These are phyloP conservation scores for Austrolebias charrua DNA, from an alignment of 2,797 vertebrate genomes.

Conservation along the genomic window DNA sequence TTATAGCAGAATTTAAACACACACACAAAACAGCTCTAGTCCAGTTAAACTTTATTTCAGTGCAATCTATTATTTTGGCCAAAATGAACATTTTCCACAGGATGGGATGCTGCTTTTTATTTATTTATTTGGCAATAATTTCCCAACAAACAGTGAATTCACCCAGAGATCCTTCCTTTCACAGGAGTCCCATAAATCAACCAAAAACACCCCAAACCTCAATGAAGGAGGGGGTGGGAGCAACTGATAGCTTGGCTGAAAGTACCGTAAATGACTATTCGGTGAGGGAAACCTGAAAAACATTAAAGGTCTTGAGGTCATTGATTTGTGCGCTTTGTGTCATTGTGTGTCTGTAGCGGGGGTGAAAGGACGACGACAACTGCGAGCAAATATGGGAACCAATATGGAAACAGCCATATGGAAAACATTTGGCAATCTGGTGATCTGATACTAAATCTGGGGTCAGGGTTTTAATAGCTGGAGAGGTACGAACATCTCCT, in stretches of 20 bases:
- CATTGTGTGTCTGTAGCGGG: constrained; percentile 37
- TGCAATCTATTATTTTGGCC: constrained; percentile 27
- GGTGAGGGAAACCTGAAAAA: constrained; percentile 44
- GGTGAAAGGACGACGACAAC: constrained; percentile 25
- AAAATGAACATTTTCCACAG: not conserved
- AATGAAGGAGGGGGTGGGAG: constrained; percentile 8
- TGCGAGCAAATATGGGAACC: constrained; percentile 7
- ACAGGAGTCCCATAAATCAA: constrained; percentile 30
- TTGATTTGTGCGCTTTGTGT: constrained; percentile 34
- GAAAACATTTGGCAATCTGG: constrained; percentile 63
- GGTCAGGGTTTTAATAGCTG: constrained; percentile 61
- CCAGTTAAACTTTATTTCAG: constrained; percentile 37
- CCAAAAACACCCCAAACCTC: not conserved
- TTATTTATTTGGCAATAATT: constrained; percentile 26
- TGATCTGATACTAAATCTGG: constrained; percentile 63
- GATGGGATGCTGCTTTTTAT: constrained; percentile 23
- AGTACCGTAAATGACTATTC: constrained; percentile 30
- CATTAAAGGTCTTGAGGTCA: constrained; percentile 63
- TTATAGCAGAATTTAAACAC: not conserved
- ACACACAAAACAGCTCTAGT: constrained; percentile 7
- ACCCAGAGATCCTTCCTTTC: constrained; percentile 23
- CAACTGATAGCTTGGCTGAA: constrained; percentile 39
- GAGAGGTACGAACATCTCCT: constrained; percentile 58
- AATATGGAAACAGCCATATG: constrained; percentile 51
- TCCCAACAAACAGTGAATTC: constrained; percentile 31